Conservation (phyloP, 2,797 vertebrate genomes). For the Rhynchonycteris naso region DNA sequence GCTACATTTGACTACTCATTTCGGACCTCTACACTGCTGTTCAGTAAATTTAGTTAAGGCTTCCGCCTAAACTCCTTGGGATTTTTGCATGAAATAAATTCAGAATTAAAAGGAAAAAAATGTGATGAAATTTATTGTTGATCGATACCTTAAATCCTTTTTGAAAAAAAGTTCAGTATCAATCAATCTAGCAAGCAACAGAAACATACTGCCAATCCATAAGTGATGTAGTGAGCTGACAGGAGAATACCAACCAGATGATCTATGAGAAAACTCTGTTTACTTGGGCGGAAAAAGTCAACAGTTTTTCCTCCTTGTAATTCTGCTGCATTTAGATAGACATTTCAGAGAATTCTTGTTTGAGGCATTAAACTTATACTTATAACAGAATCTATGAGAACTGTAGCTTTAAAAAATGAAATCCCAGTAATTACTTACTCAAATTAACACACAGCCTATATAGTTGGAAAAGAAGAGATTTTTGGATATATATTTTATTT, state of each 20-base stretch:
- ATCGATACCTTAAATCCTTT: background rate
- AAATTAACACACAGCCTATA: constrained; percentile 79
- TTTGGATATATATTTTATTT: constrained; percentile 96
- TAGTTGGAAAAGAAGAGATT: constrained; percentile 83
- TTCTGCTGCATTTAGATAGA: background rate
- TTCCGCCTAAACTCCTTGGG: background rate
- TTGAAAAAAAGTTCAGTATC: constrained; percentile 10
- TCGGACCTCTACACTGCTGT: background rate
- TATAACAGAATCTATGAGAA: constrained; percentile 1
- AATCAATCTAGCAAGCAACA: constrained; percentile 17
- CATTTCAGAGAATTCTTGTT: background rate
- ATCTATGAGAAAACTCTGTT: background rate
- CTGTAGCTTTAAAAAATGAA: constrained; percentile 34
- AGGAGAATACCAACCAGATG: background rate
- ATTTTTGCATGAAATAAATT: background rate
- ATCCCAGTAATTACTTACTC: background rate
- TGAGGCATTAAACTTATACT: background rate
- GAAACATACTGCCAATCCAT: background rate
- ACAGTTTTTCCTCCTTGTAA: background rate
- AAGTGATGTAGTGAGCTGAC: background rate
- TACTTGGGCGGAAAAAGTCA: background rate
- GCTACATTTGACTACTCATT: background rate
- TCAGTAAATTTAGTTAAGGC: background rate
- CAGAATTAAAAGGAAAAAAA: constrained; percentile 45
- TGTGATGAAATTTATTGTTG: constrained; percentile 9